These are phyloP conservation scores for Littorina saxatilis DNA, from an alignment of 1,140 invertebrate genomes.

Conservation along the genomic window DNA sequence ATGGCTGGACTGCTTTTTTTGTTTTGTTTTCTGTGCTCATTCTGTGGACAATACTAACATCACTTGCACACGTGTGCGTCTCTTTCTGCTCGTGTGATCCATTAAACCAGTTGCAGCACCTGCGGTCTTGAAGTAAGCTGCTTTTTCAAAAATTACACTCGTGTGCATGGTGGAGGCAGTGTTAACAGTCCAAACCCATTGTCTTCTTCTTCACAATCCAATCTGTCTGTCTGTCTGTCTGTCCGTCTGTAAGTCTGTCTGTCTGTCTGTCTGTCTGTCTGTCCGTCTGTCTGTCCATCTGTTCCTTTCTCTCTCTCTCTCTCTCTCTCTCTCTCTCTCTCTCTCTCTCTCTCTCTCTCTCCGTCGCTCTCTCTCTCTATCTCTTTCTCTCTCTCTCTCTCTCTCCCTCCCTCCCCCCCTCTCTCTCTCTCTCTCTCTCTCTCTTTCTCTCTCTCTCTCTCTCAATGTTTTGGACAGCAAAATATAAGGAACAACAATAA, in stretches of 20 bases:
- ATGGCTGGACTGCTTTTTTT: no score
- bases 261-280: no score
- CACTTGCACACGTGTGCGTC: neutral
- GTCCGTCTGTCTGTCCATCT: no score
- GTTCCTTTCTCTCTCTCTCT: no score
- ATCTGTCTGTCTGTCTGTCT: constrained; percentile 30
- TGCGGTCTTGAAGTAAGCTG: no score
- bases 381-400: constrained; percentile 33
- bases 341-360: no score
- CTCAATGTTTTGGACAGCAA: neutral
- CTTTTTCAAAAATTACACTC: no score
- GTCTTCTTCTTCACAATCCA: neutral
- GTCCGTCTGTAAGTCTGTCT: no score
- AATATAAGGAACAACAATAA: no score
- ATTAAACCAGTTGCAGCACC: neutral
- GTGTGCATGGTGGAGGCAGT: no score
- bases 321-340: constrained; percentile 41
- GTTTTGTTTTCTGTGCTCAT: neutral
- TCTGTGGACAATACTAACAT: neutral
- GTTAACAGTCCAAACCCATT: neutral
- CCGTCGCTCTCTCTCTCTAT: no score
- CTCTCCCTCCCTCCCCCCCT: neutral
- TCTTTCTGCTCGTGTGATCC: neutral
- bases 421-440: neutral
- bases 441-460: no score